phyloP scores from a whole-genome alignment of 2,888 invertebrate genomes.

The Thereva nobilitata region DNA sequence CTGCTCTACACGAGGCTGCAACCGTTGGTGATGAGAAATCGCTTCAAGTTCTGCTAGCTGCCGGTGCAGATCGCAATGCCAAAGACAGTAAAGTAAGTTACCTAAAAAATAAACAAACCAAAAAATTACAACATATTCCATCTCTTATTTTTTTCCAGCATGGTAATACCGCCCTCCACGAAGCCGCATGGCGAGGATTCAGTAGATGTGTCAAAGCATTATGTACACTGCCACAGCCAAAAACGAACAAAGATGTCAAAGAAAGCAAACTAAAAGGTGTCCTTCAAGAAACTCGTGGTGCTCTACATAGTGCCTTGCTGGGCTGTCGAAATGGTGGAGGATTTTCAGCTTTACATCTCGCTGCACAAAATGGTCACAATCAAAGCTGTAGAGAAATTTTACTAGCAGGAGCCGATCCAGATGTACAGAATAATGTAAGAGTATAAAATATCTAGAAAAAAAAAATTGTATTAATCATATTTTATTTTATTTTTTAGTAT shows the following conservation, averaged over 20 bases:
- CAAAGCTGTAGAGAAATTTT: slow-evolving; percentile 88
- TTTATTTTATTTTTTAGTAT: slow-evolving; percentile 66
- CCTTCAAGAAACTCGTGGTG: slow-evolving; percentile 51
- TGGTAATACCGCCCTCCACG: slow-evolving; percentile 92
- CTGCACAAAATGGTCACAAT: slow-evolving; percentile 96
- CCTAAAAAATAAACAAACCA: not conserved
- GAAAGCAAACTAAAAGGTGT: slow-evolving; percentile 49
- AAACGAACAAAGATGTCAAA: slow-evolving; percentile 44
- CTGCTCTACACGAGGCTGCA: slow-evolving; percentile 51
- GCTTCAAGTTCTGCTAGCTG: slow-evolving; percentile 49
- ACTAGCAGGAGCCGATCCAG: slow-evolving; percentile 83
- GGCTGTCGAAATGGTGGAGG: slow-evolving; percentile 80
- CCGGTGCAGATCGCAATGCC: slow-evolving; percentile 50
- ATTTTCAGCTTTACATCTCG: slow-evolving; percentile 91
- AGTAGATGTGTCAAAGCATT: slow-evolving; percentile 80
- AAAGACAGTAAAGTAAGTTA: slow-evolving; percentile 49
- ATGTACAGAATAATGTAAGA: slow-evolving; percentile 84
- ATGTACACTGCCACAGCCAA: slow-evolving; percentile 51
- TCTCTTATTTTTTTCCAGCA: slow-evolving; percentile 65
- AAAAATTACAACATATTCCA: not conserved
- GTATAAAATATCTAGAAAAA: not conserved
- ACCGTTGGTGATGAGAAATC: slow-evolving; percentile 51
- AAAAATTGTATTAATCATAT: not conserved
- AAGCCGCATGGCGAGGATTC: slow-evolving; percentile 94
- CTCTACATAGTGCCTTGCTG: slow-evolving; percentile 67